Conservation (phyloP, 2,888 invertebrate genomes). For the Melieria picta region DNA sequence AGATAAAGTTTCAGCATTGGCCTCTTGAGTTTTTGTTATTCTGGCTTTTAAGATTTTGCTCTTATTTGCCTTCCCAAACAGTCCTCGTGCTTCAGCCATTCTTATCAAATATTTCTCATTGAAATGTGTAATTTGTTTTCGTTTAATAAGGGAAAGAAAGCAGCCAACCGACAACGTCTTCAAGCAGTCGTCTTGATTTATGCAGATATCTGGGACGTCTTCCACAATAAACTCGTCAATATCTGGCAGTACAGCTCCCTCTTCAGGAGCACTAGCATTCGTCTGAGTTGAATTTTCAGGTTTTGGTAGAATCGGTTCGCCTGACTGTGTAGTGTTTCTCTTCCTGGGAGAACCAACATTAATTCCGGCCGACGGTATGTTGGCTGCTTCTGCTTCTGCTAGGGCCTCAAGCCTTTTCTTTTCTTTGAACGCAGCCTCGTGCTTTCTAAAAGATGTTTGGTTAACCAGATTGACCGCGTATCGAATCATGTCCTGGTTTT, state of each 20-base stretch:
- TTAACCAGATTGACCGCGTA: conserved; percentile 77
- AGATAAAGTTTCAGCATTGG: conserved; percentile 15
- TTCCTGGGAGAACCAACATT: conserved; percentile 53
- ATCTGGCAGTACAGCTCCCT: conserved; percentile 48
- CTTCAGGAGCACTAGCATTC: conserved; percentile 43
- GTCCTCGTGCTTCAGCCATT: conserved; percentile 82
- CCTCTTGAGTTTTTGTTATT: conserved; percentile 60
- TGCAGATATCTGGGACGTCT: conserved; percentile 71
- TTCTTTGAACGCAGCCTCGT: conserved; percentile 67
- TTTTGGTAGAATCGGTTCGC: conserved; percentile 1
- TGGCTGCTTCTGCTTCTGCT: conserved; percentile 59
- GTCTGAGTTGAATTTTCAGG: conserved; percentile 15
- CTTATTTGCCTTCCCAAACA: conserved; percentile 73
- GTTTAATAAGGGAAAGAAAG: conserved; percentile 71
- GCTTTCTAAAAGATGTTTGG: conserved; percentile 75
- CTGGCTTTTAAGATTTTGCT: conserved; percentile 61
- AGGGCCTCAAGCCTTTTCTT: conserved; percentile 58
- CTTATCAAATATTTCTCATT: conserved; percentile 86
- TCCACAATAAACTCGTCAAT: conserved; percentile 73
- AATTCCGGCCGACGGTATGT: conserved; percentile 59
- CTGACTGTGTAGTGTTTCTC: conserved; percentile 19
- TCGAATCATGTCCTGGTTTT: conserved; percentile 79
- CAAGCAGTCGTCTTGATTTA: conserved; percentile 68
- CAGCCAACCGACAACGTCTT: conserved; percentile 68
- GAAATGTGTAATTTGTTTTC: conserved; percentile 76